Evolutionary conservation across 1,140 invertebrate species (phyloP), one percentile per base, ranked within the genome.

Genomic region (Hycleus cichorii): DNA sequence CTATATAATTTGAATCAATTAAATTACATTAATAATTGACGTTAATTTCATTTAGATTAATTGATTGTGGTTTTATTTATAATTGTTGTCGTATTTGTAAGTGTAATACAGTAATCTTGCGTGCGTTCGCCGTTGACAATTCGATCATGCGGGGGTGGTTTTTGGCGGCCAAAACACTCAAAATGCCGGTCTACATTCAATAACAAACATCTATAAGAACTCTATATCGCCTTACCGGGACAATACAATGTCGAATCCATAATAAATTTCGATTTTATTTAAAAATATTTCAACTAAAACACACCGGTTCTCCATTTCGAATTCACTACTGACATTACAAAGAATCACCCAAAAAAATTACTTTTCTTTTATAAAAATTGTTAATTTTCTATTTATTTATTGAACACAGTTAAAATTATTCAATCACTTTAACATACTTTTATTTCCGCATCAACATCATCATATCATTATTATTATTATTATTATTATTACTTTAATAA

Each of bases 171-270:
- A 32, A 32, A 18, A 32, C 32, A 32, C 7, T 32, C 7, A 32
- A 7, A 32, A 32, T 32, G 32, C 32, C 32, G 32, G 32, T 32
- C 32, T 5, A 32, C 7, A 32, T 3, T 3, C 7, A 7, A 32
- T 5, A 32, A 32, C 32, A 7, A 32, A 32, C 18, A 18, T 18
- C 18, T 18, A 18, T 32, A 32, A 32, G 7, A 32, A 32, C 32
- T 18, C 18, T 5, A 32, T 7, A 32, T 32, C 32, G 32, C 46
- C 51, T 57, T 49, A 57, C 54, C 54, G 46, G 54, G 54, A 46
- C 54, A 57, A 49, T 57, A 57, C 46, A 57, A 46, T 48, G 46
- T 48, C 39, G 54, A 46, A 57, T 57, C 54, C 54, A 57, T 57
- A 57, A 57, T 47, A 57, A 57, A 57, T 40, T 49, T 38, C 45